phyloP scores from a whole-genome alignment of 2,888 invertebrate species.

The Acanthacorydalis orientalis region DNA sequence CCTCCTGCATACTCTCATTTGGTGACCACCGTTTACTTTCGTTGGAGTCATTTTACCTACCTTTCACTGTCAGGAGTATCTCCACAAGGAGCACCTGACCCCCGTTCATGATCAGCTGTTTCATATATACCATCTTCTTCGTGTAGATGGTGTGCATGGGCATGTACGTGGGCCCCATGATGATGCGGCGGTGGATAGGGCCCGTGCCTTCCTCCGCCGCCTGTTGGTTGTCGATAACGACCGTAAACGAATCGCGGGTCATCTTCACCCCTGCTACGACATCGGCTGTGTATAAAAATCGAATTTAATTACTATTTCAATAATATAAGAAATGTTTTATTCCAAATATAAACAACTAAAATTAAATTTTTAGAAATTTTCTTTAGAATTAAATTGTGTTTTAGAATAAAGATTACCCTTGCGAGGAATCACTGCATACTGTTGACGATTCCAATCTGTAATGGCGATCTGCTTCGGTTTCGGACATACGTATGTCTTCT shows the following conservation, averaged over 20 bases:
- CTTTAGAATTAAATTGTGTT: too few species aligned
- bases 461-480: conserved; percentile 77
- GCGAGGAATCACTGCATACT: conserved; percentile 55
- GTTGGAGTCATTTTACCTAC: conserved; percentile 31
- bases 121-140: conserved; percentile 80
- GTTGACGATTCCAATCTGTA: conserved; percentile 62
- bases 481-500: conserved; percentile 77
- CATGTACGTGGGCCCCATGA: conserved; percentile 25
- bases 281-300: conserved; percentile 23
- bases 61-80: conserved; percentile 82
- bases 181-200: conserved; percentile 22
- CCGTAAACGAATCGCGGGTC: conserved; percentile 57
- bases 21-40: too few species aligned
- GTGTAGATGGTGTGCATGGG: conserved; percentile 36
- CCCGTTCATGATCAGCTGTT: conserved; percentile 60
- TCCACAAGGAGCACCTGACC: conserved; percentile 36
- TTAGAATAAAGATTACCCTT: conserved; percentile 34
- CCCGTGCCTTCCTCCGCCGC: conserved; percentile 31
- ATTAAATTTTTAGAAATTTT: background rate
- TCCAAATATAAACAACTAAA: background rate
- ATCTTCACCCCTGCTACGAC: conserved; percentile 35
- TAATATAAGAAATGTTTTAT: background rate
- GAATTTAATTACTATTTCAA: conserved; percentile 21
- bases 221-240: conserved; percentile 40
- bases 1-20: too few species aligned